A percentile compares a stretch with the other conserved stretches of the same genome.
phyloP scores from a whole-genome alignment of 2,797 vertebrate genomes.

The Dicrostonyx torquatus region DNA sequence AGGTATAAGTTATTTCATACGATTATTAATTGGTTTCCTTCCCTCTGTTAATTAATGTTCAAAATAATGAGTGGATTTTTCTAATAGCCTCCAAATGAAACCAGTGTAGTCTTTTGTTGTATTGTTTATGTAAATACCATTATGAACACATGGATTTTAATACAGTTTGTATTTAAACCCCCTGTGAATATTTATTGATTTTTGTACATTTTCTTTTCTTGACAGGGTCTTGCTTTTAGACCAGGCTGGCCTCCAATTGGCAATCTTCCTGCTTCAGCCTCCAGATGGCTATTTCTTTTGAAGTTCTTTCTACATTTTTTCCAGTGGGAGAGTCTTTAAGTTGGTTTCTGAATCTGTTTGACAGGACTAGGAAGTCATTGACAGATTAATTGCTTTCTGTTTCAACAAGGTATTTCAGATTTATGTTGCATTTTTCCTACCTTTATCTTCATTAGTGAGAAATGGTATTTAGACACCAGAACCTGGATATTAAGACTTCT shows the following conservation, averaged over 20 bases:
- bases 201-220: neutral
- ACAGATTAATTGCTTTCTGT: conserved; percentile 11
- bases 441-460: neutral
- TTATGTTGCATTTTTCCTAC: neutral
- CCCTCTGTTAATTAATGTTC: conserved; percentile 13
- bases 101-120: neutral
- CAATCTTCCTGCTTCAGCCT: neutral
- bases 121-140: neutral
- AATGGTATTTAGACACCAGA: conserved; percentile 19
- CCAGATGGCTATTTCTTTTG: conserved; percentile 17
- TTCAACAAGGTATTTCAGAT: conserved; percentile 30
- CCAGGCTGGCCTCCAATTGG: neutral
- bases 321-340: neutral
- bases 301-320: conserved; percentile 3
- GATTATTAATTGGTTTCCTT: conserved; percentile 35
- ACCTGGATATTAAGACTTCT: neutral
- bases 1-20: neutral
- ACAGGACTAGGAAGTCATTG: neutral
- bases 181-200: conserved; percentile 13
- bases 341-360: conserved; percentile 34
- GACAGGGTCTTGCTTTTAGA: neutral
- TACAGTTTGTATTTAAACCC: neutral
- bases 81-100: conserved; percentile 1
- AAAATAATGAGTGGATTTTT: conserved; percentile 42
- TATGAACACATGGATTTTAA: conserved; percentile 16